Percentiles rank a stretch among this genome's conserved stretches.
Conservation (phyloP, 1,140 invertebrate genomes). For the Drosophila novamexicana region DNA sequence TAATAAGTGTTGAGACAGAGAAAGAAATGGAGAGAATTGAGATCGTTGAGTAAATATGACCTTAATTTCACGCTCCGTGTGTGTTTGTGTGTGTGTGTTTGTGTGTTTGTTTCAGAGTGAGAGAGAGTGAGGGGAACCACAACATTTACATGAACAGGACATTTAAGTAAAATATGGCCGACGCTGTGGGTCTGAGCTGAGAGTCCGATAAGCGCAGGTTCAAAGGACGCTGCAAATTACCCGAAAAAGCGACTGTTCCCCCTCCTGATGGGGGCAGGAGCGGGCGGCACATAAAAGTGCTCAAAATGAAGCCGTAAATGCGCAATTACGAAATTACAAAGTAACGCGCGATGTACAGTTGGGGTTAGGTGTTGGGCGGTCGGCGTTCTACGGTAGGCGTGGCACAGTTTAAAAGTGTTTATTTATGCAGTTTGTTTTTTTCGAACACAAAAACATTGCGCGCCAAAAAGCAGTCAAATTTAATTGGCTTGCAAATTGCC, state of each 20-base stretch:
- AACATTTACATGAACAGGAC: slow-evolving; percentile 72
- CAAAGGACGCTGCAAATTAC: slow-evolving; percentile 76
- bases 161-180: slow-evolving; percentile 78
- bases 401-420: slow-evolving; percentile 63
- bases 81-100: slow-evolving; percentile 13
- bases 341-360: slow-evolving; percentile 28
- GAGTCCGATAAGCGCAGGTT: slow-evolving; percentile 62
- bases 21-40: slow-evolving; percentile 12
- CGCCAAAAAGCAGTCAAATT: slow-evolving; percentile 71
- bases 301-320: slow-evolving; percentile 83
- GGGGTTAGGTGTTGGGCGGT: slow-evolving; percentile 2
- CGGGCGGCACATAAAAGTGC: slow-evolving; percentile 65
- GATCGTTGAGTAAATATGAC: slow-evolving; percentile 69
- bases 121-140: slow-evolving; percentile 23
- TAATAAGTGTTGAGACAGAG: slow-evolving; percentile 54
- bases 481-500: slow-evolving; percentile 79
- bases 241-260: slow-evolving; percentile 29
- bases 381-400: background rate
- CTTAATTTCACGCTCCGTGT: slow-evolving; percentile 57
- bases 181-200: slow-evolving; percentile 57
- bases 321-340: slow-evolving; percentile 82
- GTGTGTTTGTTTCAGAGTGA: slow-evolving; percentile 7
- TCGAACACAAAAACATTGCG: slow-evolving; percentile 45
- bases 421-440: slow-evolving; percentile 67
- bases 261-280: background rate